Evolutionary conservation across 2,113 vertebrate genomes (phyloP).

Genomic region (Micronycteris hirsuta): DNA sequence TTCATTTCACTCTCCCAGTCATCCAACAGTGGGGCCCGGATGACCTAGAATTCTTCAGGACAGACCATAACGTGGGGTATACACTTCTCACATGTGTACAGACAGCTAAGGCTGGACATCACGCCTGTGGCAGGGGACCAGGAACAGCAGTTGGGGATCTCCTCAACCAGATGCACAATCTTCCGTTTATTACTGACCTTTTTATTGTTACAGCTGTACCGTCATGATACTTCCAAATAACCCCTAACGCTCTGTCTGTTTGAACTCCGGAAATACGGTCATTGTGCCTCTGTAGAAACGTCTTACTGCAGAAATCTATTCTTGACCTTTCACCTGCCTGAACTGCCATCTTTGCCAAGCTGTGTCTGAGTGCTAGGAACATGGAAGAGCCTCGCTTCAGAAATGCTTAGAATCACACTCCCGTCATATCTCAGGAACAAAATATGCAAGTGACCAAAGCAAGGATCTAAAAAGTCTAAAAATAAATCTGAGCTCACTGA

Average conservation of each 20-base stretch:
- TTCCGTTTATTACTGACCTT: slow-evolving; percentile 61
- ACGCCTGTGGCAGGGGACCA: neutral
- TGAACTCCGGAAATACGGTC: slow-evolving; percentile 32
- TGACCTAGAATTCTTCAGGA: neutral
- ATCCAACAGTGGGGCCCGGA: neutral
- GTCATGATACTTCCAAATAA: slow-evolving; percentile 54
- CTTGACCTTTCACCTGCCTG: slow-evolving; percentile 43
- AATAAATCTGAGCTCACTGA: slow-evolving; percentile 34
- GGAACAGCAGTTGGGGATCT: neutral
- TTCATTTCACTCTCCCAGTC: neutral
- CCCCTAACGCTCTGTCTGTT: slow-evolving; percentile 49
- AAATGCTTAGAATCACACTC: neutral
- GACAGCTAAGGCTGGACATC: neutral
- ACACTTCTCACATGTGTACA: neutral
- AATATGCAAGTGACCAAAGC: neutral
- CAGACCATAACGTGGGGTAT: neutral
- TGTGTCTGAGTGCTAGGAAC: neutral
- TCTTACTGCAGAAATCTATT: slow-evolving; percentile 48
- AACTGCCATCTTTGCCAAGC: neutral
- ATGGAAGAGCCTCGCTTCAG: neutral
- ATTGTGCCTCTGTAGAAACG: slow-evolving; percentile 16
- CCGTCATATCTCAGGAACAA: neutral
- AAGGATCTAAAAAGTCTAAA: slow-evolving; percentile 9
- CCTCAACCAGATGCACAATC: slow-evolving; percentile 36
- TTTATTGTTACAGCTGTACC: slow-evolving; percentile 51